Percentiles rank a stretch among this genome's conserved stretches.
These are phyloP conservation scores for Malurus cyaneus DNA, from an alignment of 2,113 vertebrate species.

Conservation along the genomic window DNA sequence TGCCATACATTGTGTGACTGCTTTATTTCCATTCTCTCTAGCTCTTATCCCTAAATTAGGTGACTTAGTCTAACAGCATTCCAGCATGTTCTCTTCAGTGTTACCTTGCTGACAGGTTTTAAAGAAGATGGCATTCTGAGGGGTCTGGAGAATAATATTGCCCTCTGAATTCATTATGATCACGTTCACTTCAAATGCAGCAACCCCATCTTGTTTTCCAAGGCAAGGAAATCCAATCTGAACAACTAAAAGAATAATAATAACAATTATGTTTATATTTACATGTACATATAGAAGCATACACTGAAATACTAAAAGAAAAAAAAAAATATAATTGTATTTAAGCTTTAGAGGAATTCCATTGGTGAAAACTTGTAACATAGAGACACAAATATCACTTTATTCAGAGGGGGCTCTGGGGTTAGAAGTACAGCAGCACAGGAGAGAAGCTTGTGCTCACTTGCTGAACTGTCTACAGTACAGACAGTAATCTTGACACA, in stretches of 20 bases:
- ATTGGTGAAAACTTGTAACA: background rate
- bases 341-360: background rate
- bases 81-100: background rate
- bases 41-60: background rate
- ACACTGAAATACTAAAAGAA: background rate
- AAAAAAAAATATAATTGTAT: background rate
- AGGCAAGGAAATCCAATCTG: constrained; percentile 89
- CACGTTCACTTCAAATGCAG: constrained; percentile 88
- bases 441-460: background rate
- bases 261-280: background rate
- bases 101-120: constrained; percentile 93
- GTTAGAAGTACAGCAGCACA: background rate
- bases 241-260: constrained; percentile 74
- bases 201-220: constrained; percentile 87
- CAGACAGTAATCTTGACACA: background rate
- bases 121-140: constrained; percentile 91
- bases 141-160: constrained; percentile 84
- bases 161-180: constrained; percentile 88
- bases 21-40: background rate
- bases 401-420: background rate
- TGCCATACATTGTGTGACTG: background rate
- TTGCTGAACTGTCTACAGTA: background rate
- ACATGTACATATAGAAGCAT: background rate
- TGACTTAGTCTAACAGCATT: background rate
- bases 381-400: background rate